phyloP scores from a whole-genome alignment of 2,113 vertebrate species.

The Phoxinus phoxinus region DNA sequence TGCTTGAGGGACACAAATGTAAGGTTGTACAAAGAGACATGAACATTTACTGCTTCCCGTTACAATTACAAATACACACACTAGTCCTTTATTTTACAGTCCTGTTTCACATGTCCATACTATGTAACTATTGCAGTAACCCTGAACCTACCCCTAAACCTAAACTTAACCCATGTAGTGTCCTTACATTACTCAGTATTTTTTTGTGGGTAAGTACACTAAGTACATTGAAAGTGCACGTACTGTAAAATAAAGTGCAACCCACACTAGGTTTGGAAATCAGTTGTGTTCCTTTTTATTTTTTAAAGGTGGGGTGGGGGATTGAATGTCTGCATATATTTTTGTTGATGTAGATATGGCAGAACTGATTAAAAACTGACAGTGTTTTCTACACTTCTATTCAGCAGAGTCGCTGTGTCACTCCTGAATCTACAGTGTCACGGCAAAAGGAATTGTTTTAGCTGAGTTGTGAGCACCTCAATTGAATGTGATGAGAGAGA shows the following conservation, averaged over 20 bases:
- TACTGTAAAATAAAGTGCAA: too few species aligned
- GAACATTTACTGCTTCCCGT: conserved; percentile 48
- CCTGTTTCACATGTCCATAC: too few species aligned
- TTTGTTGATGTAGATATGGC: neutral
- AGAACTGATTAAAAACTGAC: neutral
- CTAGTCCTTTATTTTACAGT: neutral
- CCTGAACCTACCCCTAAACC: too few species aligned
- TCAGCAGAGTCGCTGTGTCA: neutral
- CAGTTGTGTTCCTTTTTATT: neutral
- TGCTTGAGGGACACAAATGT: conserved; percentile 52
- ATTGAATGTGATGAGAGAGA: conserved; percentile 19
- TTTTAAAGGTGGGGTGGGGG: too few species aligned
- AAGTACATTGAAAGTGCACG: too few species aligned
- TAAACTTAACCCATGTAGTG: too few species aligned
- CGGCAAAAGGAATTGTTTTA: neutral
- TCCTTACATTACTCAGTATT: too few species aligned
- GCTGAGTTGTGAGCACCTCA: neutral
- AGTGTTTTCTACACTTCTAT: neutral
- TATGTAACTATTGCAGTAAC: too few species aligned
- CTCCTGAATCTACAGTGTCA: neutral
- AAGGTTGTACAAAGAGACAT: conserved; percentile 60
- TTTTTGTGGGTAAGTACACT: too few species aligned
- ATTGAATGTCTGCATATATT: neutral
- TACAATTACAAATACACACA: conserved; percentile 31
- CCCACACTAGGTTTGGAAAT: neutral